Evolutionary conservation across 1,140 invertebrate species (phyloP).

Genomic region (Colletes gigas): DNA sequence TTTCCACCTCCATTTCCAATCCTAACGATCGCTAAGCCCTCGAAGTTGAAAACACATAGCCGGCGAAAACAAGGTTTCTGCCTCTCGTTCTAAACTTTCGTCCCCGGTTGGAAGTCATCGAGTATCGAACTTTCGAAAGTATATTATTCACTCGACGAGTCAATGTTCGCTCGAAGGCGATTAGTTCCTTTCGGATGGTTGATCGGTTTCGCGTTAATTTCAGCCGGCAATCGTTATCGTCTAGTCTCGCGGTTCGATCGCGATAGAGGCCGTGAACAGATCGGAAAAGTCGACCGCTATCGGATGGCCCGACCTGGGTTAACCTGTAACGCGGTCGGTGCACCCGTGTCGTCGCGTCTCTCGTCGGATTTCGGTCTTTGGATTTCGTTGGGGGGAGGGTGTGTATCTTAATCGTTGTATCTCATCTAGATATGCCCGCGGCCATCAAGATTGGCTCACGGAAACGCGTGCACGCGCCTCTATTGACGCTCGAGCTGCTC

Average conservation of each 20-base stretch:
- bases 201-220: slow-evolving; percentile 20
- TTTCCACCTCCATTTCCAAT: no score
- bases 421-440: slow-evolving; percentile 78
- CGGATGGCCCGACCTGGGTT: slow-evolving; percentile 71
- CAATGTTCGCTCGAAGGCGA: background rate
- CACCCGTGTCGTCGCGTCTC: slow-evolving; percentile 57
- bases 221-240: slow-evolving; percentile 27
- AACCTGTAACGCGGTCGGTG: slow-evolving; percentile 69
- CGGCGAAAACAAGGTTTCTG: no score
- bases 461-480: slow-evolving; percentile 38
- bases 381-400: slow-evolving; percentile 74
- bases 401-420: slow-evolving; percentile 79
- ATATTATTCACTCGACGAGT: no score
- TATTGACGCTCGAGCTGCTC: background rate
- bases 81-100: no score
- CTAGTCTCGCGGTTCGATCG: background rate
- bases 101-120: no score
- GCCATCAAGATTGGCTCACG: slow-evolving; percentile 75
- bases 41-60: no score
- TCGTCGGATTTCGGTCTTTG: slow-evolving; percentile 74
- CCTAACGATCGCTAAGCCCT: no score
- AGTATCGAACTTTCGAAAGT: background rate
- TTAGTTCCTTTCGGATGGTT: background rate
- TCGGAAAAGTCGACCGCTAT: slow-evolving; percentile 40
- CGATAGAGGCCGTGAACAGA: background rate